phyloP scores from a whole-genome alignment of 2,113 vertebrate species.

The Butorides virescens region DNA sequence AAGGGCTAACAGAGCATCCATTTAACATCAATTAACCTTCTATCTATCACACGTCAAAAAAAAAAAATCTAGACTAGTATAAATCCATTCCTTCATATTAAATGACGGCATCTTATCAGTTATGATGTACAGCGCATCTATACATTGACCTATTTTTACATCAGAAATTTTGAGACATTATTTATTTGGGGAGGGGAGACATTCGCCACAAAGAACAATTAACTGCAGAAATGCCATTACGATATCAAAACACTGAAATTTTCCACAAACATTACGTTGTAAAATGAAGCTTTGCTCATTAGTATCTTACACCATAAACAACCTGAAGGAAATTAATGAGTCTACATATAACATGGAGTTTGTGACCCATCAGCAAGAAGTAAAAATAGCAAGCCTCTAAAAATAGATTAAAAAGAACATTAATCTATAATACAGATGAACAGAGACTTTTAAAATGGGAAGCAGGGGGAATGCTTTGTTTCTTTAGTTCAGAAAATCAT shows the following conservation, averaged over 20 bases:
- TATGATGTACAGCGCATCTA: neutral
- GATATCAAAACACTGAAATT: neutral
- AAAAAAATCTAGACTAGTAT: neutral
- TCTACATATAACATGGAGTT: neutral
- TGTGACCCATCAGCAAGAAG: neutral
- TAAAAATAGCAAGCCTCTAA: neutral
- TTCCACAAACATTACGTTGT: neutral
- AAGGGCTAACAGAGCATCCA: slow-evolving; percentile 70
- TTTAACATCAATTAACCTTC: slow-evolving; percentile 80
- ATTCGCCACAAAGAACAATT: neutral
- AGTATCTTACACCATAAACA: neutral
- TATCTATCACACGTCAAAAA: slow-evolving; percentile 63
- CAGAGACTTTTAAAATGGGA: neutral
- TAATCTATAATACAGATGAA: neutral
- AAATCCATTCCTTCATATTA: slow-evolving; percentile 16
- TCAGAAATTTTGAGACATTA: neutral
- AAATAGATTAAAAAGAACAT: neutral
- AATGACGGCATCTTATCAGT: neutral
- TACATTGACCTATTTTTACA: neutral
- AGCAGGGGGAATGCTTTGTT: neutral
- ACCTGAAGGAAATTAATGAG: neutral
- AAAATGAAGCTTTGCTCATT: neutral
- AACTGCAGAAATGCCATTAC: neutral
- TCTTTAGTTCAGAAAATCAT: neutral
- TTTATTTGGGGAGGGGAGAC: neutral